Percentiles rank a stretch among this genome's conserved stretches.
Evolutionary conservation across 1,140 invertebrate genomes (phyloP).

Genomic region (Stegodyphus dumicola): DNA sequence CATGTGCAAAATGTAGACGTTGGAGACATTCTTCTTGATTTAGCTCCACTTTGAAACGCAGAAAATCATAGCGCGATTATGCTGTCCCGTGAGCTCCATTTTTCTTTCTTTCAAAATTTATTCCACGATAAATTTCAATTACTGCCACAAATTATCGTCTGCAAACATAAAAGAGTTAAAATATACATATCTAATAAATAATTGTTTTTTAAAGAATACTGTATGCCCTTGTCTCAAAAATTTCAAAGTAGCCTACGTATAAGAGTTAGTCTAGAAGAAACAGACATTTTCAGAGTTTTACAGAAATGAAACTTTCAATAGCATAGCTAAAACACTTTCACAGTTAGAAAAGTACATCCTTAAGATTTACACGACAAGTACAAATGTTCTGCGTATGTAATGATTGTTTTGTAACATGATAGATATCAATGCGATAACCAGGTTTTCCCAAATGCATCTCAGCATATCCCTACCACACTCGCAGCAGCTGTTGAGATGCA

Average conservation of each 20-base stretch:
- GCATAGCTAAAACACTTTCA: too few relatives aligned
- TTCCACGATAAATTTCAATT: background rate
- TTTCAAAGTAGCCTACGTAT: background rate
- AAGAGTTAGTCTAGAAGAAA: background rate
- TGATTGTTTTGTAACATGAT: too few relatives aligned
- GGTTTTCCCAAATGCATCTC: too few relatives aligned
- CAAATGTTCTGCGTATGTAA: too few relatives aligned
- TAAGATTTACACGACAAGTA: too few relatives aligned
- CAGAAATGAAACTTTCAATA: too few relatives aligned
- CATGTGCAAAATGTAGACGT: background rate
- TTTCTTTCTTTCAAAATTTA: background rate
- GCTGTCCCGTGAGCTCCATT: background rate
- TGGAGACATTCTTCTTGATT: background rate
- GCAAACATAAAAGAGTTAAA: background rate
- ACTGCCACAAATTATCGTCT: background rate
- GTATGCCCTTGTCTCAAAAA: slow-evolving; percentile 6
- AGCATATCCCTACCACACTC: too few relatives aligned
- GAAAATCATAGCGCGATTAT: background rate
- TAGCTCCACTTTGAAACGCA: background rate
- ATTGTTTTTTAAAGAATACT: background rate
- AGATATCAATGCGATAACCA: too few relatives aligned
- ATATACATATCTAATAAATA: background rate
- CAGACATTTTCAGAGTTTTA: too few relatives aligned
- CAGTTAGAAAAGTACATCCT: too few relatives aligned
- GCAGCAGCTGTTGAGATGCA: too few relatives aligned